Evolutionary conservation across 2,888 invertebrate species (phyloP).

Genomic region (Julus scandinavius): DNA sequence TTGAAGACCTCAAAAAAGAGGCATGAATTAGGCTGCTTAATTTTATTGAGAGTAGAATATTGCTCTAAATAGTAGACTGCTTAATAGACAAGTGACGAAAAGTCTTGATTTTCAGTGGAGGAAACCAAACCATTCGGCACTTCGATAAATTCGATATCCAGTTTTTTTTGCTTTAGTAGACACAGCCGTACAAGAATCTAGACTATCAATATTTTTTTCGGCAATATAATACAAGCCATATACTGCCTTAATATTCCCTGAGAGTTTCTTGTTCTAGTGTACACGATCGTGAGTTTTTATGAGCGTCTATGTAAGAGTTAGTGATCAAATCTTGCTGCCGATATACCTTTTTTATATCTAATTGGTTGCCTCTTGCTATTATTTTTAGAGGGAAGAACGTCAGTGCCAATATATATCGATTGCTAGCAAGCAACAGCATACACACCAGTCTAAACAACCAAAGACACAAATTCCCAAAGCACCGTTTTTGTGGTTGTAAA

Average conservation of each 20-base stretch:
- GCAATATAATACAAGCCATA: conserved; percentile 12
- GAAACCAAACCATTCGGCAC: conserved; percentile 5
- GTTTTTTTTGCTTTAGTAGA: conserved; percentile 26
- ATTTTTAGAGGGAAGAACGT: conserved; percentile 39
- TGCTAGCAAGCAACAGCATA: background rate
- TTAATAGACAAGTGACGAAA: conserved; percentile 36
- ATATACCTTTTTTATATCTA: conserved; percentile 46
- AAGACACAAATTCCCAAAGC: conserved; percentile 33
- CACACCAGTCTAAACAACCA: background rate
- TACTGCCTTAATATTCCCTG: conserved; percentile 23
- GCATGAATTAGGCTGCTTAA: background rate
- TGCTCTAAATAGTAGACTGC: background rate
- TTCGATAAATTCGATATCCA: conserved; percentile 37
- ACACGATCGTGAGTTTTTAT: background rate
- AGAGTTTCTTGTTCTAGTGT: background rate
- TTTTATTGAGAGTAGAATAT: conserved; percentile 3
- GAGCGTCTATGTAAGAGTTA: background rate
- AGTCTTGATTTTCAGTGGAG: background rate
- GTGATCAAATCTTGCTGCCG: conserved; percentile 36
- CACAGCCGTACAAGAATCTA: background rate
- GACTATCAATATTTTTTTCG: conserved; percentile 22
- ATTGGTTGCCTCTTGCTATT: conserved; percentile 43
- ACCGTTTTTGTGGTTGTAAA: conserved; percentile 10
- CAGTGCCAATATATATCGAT: conserved; percentile 34
- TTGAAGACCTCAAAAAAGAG: background rate